Evolutionary conservation across 92 coral and sea anemone species (phyloP).

Genomic region (Palythoa grandiflora): DNA sequence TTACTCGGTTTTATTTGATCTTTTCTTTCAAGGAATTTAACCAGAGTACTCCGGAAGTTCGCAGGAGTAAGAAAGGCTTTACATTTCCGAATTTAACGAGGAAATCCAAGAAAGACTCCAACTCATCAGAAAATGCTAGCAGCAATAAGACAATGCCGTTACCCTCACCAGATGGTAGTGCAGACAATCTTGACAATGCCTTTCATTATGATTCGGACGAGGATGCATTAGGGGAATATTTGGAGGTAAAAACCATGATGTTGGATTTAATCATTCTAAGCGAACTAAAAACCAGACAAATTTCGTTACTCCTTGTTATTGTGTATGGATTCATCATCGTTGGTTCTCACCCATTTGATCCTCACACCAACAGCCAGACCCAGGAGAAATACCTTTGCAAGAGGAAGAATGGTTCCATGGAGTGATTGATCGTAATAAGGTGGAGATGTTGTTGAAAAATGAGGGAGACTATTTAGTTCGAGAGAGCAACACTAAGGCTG

Average conservation of each 20-base stretch:
- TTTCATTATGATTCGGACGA: slow-evolving; percentile 51
- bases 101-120: slow-evolving; percentile 33
- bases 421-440: slow-evolving; percentile 80
- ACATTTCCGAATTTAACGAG: slow-evolving; percentile 57
- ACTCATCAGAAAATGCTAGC: neutral
- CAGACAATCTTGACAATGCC: slow-evolving; percentile 21
- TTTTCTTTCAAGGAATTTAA: slow-evolving; percentile 69
- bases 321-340: no score
- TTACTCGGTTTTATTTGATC: neutral
- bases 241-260: slow-evolving; percentile 56
- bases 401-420: slow-evolving; percentile 99
- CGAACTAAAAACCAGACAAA: no score
- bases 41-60: slow-evolving; percentile 78
- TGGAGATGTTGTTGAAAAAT: slow-evolving; percentile 63
- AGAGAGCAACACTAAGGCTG: slow-evolving; percentile 87
- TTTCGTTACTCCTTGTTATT: no score
- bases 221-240: slow-evolving; percentile 69
- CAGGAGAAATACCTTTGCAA: slow-evolving; percentile 78
- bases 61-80: slow-evolving; percentile 61
- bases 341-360: neutral
- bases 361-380: slow-evolving; percentile 65
- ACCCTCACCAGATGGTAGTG: slow-evolving; percentile 2
- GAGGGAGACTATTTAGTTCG: slow-evolving; percentile 97
- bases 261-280: neutral
- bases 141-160: slow-evolving; percentile 10